Evolutionary conservation across 2,113 vertebrate species (phyloP).

Genomic region (Rhynchomys soricoides): DNA sequence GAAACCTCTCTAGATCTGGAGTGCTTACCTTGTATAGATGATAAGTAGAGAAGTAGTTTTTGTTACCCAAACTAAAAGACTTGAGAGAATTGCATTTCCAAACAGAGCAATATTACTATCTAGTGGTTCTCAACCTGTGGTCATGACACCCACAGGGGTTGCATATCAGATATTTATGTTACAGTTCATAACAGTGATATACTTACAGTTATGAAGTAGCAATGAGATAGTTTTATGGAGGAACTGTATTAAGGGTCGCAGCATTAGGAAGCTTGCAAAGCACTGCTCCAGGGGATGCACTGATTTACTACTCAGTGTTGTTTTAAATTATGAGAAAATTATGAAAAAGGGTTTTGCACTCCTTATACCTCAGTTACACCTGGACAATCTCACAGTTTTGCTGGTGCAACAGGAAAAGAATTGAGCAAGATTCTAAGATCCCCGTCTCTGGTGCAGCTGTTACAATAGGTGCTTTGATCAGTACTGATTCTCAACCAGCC

Average conservation of each 20-base stretch:
- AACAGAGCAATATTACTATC: not conserved
- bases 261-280: not conserved
- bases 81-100: not conserved
- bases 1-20: not conserved
- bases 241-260: not conserved
- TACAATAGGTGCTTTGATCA: not conserved
- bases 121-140: not conserved
- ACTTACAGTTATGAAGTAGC: not conserved
- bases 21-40: not conserved
- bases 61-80: not conserved
- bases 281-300: not conserved
- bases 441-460: not conserved
- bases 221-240: not conserved
- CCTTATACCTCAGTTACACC: not conserved
- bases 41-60: not conserved
- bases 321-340: not conserved
- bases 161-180: not conserved
- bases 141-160: not conserved
- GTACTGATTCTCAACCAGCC: not conserved
- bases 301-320: not conserved
- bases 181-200: not conserved
- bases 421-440: not conserved
- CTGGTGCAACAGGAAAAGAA: not conserved
- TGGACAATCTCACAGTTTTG: not conserved
- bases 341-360: not conserved